Evolutionary conservation across 1,140 invertebrate genomes (phyloP).

Genomic region (Drosophila baimaii): DNA sequence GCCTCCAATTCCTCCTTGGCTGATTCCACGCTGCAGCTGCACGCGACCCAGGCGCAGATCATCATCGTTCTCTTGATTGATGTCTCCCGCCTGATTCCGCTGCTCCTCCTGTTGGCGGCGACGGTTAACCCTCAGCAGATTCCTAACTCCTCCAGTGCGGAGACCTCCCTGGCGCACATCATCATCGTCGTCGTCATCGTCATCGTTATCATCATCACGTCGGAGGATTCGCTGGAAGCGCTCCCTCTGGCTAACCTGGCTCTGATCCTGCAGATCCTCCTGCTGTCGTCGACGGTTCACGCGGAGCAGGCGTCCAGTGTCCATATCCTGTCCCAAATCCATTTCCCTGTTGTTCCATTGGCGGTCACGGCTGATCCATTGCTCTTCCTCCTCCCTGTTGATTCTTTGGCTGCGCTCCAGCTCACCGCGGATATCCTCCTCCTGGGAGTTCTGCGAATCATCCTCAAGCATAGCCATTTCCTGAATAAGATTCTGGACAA

Average conservation of each 20-base stretch:
- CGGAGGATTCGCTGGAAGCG: conserved; percentile 34
- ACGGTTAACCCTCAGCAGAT: conserved; percentile 21
- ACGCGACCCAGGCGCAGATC: conserved; percentile 39
- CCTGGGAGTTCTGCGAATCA: background rate
- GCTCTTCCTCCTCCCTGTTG: conserved; percentile 4
- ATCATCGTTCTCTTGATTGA: background rate
- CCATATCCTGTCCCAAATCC: conserved; percentile 15
- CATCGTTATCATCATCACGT: conserved; percentile 25
- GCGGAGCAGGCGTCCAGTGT: conserved; percentile 32
- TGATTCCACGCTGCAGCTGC: conserved; percentile 39
- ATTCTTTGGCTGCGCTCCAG: conserved; percentile 9
- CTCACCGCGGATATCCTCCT: background rate
- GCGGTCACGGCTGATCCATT: conserved; percentile 20
- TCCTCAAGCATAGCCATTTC: conserved; percentile 59
- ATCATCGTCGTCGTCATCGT: conserved; percentile 24
- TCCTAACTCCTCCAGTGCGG: conserved; percentile 17
- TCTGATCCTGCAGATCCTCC: conserved; percentile 19
- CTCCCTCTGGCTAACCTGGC: conserved; percentile 38
- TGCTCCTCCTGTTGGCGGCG: background rate
- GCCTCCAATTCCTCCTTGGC: conserved; percentile 19
- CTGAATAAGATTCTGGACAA: conserved; percentile 64
- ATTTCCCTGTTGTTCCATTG: conserved; percentile 3
- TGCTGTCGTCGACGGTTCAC: conserved; percentile 46
- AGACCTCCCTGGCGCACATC: conserved; percentile 20
- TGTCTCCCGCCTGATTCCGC: background rate